Evolutionary conservation across 2,113 vertebrate species (phyloP).

Genomic region (Heterotis niloticus): DNA sequence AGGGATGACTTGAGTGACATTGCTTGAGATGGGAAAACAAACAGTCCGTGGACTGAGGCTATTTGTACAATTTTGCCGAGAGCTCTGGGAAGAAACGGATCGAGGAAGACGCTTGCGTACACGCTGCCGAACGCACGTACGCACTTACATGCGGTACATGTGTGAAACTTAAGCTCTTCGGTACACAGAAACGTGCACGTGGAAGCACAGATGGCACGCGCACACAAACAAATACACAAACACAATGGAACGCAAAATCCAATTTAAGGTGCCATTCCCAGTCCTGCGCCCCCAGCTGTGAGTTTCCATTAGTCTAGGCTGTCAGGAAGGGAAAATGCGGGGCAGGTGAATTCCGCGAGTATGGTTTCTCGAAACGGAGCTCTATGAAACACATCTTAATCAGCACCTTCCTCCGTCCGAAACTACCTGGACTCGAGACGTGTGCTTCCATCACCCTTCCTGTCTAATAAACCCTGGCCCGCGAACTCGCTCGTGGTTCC

Average conservation of each 20-base stretch:
- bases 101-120: too few species aligned
- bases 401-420: not conserved
- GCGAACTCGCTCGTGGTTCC: not conserved
- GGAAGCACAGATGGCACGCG: not conserved
- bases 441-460: constrained; percentile 13
- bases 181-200: not conserved
- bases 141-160: too few species aligned
- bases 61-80: too few species aligned
- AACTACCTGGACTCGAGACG: constrained; percentile 1
- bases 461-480: constrained; percentile 13
- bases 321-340: not conserved
- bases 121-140: too few species aligned
- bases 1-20: not conserved
- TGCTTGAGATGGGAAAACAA: too few species aligned
- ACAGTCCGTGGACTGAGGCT: too few species aligned
- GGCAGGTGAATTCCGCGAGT: not conserved
- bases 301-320: not conserved
- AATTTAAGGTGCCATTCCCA: not conserved
- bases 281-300: not conserved
- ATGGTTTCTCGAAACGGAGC: not conserved
- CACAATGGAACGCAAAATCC: not conserved
- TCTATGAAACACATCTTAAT: constrained; percentile 7
- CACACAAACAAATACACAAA: not conserved
- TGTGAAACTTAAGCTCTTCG: too few species aligned
- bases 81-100: too few species aligned